A percentile compares a stretch with the other conserved stretches of the same genome.
phyloP scores from a whole-genome alignment of 2,797 vertebrate genomes.

The Sebastes steindachneri region DNA sequence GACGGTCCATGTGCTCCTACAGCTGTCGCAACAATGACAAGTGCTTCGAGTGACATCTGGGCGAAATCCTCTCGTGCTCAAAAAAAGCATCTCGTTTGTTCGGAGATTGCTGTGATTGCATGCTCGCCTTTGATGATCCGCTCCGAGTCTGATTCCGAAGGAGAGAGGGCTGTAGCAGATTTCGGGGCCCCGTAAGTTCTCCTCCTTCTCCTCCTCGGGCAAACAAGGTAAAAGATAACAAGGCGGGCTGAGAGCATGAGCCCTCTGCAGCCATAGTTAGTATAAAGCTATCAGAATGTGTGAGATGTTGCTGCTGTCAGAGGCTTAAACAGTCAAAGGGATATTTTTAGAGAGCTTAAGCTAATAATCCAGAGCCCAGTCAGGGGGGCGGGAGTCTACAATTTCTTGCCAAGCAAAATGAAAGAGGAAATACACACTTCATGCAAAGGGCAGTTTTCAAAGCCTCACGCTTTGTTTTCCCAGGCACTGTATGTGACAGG shows the following conservation, averaged over 20 bases:
- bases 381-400: conserved; percentile 47
- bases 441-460: conserved; percentile 64
- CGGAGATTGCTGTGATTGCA: conserved; percentile 67
- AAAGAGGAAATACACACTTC: conserved; percentile 66
- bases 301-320: conserved; percentile 80
- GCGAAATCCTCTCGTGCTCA: conserved; percentile 58
- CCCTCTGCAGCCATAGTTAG: conserved; percentile 70
- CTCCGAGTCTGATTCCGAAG: conserved; percentile 40
- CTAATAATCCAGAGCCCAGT: conserved; percentile 83
- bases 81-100: conserved; percentile 71
- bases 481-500: conserved; percentile 42
- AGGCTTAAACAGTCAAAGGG: conserved; percentile 82
- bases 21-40: conserved; percentile 79
- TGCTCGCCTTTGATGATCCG: conserved; percentile 63
- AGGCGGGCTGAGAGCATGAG: conserved; percentile 64
- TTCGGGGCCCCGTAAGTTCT: conserved; percentile 36
- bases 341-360: conserved; percentile 86
- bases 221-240: conserved; percentile 79
- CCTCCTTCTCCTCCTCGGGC: conserved; percentile 53
- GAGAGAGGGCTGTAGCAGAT: conserved; percentile 37
- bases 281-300: conserved; percentile 80
- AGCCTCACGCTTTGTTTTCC: conserved; percentile 59
- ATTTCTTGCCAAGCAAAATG: conserved; percentile 73
- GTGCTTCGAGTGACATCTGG: conserved; percentile 77
- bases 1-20: conserved; percentile 70